Conservation (phyloP, 2,113 vertebrate species). For the Vulpes ferrilata region DNA sequence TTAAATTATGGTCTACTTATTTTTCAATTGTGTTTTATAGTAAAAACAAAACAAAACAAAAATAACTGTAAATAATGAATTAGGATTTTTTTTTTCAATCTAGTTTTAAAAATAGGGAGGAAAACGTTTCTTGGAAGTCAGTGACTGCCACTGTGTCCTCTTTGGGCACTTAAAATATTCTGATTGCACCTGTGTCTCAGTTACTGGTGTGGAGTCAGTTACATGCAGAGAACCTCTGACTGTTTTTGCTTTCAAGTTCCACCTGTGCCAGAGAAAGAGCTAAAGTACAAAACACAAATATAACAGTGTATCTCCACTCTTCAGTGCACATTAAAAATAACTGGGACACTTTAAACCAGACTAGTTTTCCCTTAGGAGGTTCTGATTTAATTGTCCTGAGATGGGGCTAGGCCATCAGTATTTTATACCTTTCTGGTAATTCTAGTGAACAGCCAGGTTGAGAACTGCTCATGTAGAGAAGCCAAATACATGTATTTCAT, state of each 20-base stretch:
- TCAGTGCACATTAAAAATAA: not conserved
- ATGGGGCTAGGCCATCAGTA: not conserved
- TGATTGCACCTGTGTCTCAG: not conserved
- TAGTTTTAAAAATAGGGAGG: not conserved
- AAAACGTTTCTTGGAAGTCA: conserved; percentile 23
- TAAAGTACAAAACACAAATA: not conserved
- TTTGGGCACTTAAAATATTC: not conserved
- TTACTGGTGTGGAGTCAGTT: not conserved
- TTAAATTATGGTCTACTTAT: not conserved
- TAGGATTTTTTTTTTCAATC: conserved; percentile 36
- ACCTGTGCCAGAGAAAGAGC: not conserved
- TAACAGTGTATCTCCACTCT: not conserved
- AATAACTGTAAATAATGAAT: not conserved
- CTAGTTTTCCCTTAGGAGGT: not conserved
- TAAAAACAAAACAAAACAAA: not conserved
- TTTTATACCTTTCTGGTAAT: not conserved
- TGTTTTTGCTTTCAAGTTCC: conserved; percentile 23
- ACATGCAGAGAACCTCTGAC: not conserved
- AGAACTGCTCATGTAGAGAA: not conserved
- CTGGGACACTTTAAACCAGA: not conserved
- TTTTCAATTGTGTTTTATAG: not conserved
- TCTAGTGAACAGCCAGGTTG: not conserved
- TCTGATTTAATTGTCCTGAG: not conserved
- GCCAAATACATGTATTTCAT: not conserved
- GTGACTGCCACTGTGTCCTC: not conserved